A percentile compares a stretch with the other conserved stretches of the same genome.
Conservation (phyloP, 1,140 invertebrate species). For the Frieseomelitta varia region DNA sequence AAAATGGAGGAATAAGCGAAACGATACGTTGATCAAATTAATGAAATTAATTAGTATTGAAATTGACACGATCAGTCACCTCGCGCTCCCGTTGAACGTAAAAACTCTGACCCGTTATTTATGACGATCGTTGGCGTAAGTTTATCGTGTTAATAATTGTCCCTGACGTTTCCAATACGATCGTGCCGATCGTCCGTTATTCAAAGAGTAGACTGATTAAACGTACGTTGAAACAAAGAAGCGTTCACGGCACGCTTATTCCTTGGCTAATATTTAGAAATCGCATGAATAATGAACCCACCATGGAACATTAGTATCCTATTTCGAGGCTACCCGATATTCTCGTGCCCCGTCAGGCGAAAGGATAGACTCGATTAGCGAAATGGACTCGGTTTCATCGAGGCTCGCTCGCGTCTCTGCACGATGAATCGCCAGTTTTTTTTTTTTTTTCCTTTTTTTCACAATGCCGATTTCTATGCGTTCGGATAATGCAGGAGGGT, state of each 20-base stretch:
- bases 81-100: background rate
- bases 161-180: background rate
- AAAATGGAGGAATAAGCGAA: no score
- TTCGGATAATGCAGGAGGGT: no score
- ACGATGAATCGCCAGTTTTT: background rate
- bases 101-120: background rate
- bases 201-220: background rate
- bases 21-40: background rate
- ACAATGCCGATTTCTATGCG: background rate
- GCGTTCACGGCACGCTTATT: background rate
- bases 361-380: constrained; percentile 44
- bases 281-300: constrained; percentile 49
- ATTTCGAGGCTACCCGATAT: background rate
- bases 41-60: background rate
- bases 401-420: background rate
- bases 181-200: background rate
- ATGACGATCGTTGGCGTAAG: background rate
- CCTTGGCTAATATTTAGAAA: constrained; percentile 46
- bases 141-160: background rate
- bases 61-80: background rate
- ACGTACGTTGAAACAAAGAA: constrained; percentile 1
- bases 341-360: background rate
- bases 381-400: constrained; percentile 27
- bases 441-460: no score
- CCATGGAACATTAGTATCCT: constrained; percentile 9